Conservation (phyloP, 2,113 vertebrate genomes). For the Siphamia tubifer region DNA sequence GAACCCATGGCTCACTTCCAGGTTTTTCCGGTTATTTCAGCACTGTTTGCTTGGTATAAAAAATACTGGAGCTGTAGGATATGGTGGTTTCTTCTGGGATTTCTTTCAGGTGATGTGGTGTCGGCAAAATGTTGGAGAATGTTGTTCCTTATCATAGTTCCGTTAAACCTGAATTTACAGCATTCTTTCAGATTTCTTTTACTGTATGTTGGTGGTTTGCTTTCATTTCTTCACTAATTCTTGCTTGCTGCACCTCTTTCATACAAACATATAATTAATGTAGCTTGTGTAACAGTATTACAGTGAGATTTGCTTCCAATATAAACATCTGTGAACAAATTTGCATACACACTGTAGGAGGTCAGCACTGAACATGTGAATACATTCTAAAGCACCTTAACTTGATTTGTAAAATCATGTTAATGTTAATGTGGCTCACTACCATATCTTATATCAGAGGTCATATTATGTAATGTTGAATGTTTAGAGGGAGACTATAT, state of each 20-base stretch:
- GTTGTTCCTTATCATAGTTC: no score
- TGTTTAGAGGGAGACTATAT: not conserved
- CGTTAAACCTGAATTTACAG: not conserved
- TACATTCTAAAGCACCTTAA: not conserved
- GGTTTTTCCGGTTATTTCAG: no score
- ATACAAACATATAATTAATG: not conserved
- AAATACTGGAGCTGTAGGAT: not conserved
- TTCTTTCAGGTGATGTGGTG: not conserved
- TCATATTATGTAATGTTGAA: not conserved
- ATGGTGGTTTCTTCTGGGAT: slow-evolving; percentile 28
- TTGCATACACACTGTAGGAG: not conserved
- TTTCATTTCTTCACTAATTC: not conserved
- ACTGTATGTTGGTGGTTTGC: not conserved
- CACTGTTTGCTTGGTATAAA: not conserved
- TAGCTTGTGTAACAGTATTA: slow-evolving; percentile 29
- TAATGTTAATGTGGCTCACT: not conserved
- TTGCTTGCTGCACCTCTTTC: not conserved
- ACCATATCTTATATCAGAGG: not conserved
- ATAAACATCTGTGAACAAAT: not conserved
- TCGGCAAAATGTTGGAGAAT: not conserved
- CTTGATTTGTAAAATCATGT: not conserved
- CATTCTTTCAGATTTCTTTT: not conserved
- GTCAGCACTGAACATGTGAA: not conserved
- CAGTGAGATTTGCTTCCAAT: not conserved
- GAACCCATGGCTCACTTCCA: not conserved